Evolutionary conservation across 1,140 invertebrate species (phyloP), one percentile per base, ranked within the genome.

Genomic region (Ephestia elutella): DNA sequence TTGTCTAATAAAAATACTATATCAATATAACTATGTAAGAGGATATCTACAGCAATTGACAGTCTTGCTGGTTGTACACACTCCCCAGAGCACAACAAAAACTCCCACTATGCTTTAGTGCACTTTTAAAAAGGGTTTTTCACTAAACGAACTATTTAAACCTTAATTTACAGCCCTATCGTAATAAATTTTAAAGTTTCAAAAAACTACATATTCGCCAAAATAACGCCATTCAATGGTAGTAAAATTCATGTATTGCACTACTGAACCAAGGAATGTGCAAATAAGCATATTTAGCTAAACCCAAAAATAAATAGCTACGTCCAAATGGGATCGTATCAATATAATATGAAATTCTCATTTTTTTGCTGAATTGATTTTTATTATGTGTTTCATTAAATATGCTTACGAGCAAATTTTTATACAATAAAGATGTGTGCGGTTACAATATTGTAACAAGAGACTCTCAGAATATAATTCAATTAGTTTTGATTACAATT

Each of bases 1-100:
- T 82, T 81, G 82, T 87, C 85, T 87, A 87, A 85, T 87, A 87
- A 87, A 87, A 87, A 87, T 87, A 87, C 83, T 86, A 84, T 86
- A 83, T 85, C 67, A 78, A 44, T 84, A 82, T 82, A n/a, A 84
- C 76, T 87, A 86, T 79, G 71, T 79, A 85, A 84, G 68, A 78
- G 75, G 75, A 87, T 86, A 86, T 87, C 82, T 86, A 86, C 82
- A 84, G 79, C 82, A 86, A 83, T 83, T 85, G 85, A 87, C 83
- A 86, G 82, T 87, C 79, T 86, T 85, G 79, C 82, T 84, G 79
- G 77, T 80, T 80, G 76, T 78, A 83, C 78, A 80, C 74, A 80
- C 70, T 73, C 73, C 64, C 62, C 70, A 71, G 70, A 84, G 76
- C 70, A 82, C 69, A 77, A 78, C 66, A 70, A 68, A 73, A 75